Evolutionary conservation across 2,797 vertebrate species (phyloP).

Genomic region (Pangasius djambal): DNA sequence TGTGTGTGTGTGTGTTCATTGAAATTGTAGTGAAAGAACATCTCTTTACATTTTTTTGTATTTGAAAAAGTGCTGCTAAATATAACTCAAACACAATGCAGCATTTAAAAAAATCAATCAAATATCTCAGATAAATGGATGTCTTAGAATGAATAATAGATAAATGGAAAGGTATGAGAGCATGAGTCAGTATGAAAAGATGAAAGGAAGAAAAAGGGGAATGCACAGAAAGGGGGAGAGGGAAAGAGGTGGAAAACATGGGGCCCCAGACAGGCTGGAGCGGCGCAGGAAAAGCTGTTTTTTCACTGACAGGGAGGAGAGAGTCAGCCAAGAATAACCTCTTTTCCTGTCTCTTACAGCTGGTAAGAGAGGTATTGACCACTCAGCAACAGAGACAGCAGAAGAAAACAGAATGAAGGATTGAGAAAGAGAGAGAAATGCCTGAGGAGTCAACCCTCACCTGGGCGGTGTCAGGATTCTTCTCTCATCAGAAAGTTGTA

Average conservation of each 20-base stretch:
- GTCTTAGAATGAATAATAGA: constrained; percentile 16
- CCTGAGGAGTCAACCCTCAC: constrained; percentile 47
- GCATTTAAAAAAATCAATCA: constrained; percentile 9
- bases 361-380: constrained; percentile 51
- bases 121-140: constrained; percentile 32
- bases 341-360: constrained; percentile 59
- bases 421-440: constrained; percentile 29
- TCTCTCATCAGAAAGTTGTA: background rate
- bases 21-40: background rate
- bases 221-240: constrained; percentile 5
- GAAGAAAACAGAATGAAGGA: constrained; percentile 34
- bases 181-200: background rate
- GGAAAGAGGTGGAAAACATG: constrained; percentile 29
- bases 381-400: constrained; percentile 48
- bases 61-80: constrained; percentile 3
- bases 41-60: background rate
- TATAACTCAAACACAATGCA: background rate
- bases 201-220: constrained; percentile 21
- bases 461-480: constrained; percentile 16
- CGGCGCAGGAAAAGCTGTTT: constrained; percentile 52
- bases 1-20: background rate
- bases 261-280: constrained; percentile 59
- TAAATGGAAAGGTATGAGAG: constrained; percentile 16
- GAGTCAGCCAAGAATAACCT: constrained; percentile 63
- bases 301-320: constrained; percentile 56